Percentiles rank a stretch among this genome's conserved stretches.
Evolutionary conservation across 2,888 invertebrate species (phyloP).

Genomic region (Diarsia mendica): DNA sequence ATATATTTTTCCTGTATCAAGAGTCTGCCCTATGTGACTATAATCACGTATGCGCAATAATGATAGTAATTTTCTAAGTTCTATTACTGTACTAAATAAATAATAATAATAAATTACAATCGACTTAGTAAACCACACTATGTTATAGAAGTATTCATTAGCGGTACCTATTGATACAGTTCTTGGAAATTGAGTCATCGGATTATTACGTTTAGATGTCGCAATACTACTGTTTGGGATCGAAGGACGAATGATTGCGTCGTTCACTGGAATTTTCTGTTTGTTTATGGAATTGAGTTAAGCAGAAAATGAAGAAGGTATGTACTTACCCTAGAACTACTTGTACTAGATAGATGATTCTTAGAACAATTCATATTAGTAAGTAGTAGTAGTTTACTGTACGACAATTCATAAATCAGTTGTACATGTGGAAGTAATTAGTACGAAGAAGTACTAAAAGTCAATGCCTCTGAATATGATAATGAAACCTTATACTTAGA

Average conservation of each 20-base stretch:
- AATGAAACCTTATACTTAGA: background rate
- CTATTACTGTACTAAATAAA: too few species aligned
- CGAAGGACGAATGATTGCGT: conserved; percentile 33
- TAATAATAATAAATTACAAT: too few species aligned
- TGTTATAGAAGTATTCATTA: conserved; percentile 49
- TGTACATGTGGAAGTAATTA: background rate
- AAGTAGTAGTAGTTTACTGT: background rate
- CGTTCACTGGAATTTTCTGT: conserved; percentile 5
- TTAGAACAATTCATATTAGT: too few species aligned
- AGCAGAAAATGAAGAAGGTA: background rate
- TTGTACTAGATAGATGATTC: background rate
- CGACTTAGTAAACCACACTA: conserved; percentile 15
- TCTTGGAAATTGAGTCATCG: conserved; percentile 44
- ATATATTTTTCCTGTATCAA: background rate
- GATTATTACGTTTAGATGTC: conserved; percentile 35
- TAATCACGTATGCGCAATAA: conserved; percentile 6
- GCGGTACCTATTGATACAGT: conserved; percentile 45
- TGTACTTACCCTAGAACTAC: background rate
- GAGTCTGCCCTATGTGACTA: background rate
- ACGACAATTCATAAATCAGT: background rate
- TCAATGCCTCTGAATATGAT: background rate
- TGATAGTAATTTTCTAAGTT: conserved; percentile 7
- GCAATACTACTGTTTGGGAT: conserved; percentile 23
- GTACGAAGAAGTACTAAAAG: too few species aligned
- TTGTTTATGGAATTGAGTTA: conserved; percentile 15